phyloP scores from a whole-genome alignment of 2,797 vertebrate genomes.

The Tadarida brasiliensis region DNA sequence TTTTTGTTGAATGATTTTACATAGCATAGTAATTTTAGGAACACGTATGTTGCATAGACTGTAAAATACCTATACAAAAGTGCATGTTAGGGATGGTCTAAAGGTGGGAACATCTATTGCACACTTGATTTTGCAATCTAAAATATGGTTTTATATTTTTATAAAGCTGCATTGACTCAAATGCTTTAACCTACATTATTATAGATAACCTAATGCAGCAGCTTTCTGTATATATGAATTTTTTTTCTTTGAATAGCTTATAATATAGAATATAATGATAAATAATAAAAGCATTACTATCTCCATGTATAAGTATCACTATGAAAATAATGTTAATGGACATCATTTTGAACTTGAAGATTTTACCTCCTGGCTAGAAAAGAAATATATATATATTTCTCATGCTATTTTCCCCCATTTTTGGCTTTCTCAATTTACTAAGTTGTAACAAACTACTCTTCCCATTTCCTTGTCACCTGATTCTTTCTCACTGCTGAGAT shows the following conservation, averaged over 20 bases:
- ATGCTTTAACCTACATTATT: background rate
- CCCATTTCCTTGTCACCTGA: background rate
- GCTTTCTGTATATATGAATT: background rate
- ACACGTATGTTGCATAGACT: background rate
- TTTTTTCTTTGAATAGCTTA: background rate
- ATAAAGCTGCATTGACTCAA: background rate
- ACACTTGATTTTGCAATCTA: background rate
- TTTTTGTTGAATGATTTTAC: background rate
- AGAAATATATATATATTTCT: background rate
- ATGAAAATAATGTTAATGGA: background rate
- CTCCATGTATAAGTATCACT: background rate
- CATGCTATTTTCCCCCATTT: background rate
- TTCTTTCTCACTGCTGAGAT: background rate
- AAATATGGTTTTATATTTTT: background rate
- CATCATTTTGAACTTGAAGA: background rate
- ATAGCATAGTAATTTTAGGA: background rate
- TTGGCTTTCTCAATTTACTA: background rate
- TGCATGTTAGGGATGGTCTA: background rate
- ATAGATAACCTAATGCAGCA: background rate
- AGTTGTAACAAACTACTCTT: background rate
- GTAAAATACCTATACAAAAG: background rate
- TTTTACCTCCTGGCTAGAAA: background rate
- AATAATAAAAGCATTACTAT: background rate
- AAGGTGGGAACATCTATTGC: background rate
- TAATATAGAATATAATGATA: background rate